Evolutionary conservation across 2,888 invertebrate genomes (phyloP).

Genomic region (Tenthredo livida): DNA sequence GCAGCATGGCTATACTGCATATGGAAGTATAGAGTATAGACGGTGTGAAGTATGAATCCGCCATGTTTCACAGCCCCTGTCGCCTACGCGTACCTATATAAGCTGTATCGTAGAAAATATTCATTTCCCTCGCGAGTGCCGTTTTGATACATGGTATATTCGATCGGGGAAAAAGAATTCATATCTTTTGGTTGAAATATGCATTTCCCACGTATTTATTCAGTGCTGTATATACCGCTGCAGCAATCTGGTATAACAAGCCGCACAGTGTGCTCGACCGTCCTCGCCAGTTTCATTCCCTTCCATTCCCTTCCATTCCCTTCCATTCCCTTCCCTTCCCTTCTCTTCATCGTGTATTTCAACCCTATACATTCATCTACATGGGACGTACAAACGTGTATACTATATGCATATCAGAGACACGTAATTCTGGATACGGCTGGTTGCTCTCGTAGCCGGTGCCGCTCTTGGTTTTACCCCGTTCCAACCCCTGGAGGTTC

Average conservation of each 20-base stretch:
- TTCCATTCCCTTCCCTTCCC: background rate
- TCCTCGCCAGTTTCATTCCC: background rate
- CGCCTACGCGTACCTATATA: background rate
- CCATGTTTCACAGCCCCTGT: background rate
- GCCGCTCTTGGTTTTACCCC: constrained; percentile 42
- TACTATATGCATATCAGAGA: constrained; percentile 61
- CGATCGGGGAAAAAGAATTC: constrained; percentile 10
- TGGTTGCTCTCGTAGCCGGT: constrained; percentile 46
- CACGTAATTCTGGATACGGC: constrained; percentile 66
- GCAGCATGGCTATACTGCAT: no score
- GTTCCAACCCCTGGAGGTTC: constrained; percentile 55
- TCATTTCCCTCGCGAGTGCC: constrained; percentile 11
- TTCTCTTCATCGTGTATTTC: background rate
- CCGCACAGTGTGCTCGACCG: constrained; percentile 31
- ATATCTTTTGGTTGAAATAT: constrained; percentile 44
- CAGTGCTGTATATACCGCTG: constrained; percentile 19
- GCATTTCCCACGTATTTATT: constrained; percentile 48
- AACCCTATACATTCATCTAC: constrained; percentile 5
- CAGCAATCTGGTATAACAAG: constrained; percentile 48
- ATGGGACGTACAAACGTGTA: constrained; percentile 17
- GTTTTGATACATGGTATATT: constrained; percentile 10
- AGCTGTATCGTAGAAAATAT: constrained; percentile 38
- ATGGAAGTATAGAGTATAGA: no score
- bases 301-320: background rate
- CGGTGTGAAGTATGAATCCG: background rate